phyloP scores from a whole-genome alignment of 1,140 invertebrate genomes.

The Drosophila nannoptera region DNA sequence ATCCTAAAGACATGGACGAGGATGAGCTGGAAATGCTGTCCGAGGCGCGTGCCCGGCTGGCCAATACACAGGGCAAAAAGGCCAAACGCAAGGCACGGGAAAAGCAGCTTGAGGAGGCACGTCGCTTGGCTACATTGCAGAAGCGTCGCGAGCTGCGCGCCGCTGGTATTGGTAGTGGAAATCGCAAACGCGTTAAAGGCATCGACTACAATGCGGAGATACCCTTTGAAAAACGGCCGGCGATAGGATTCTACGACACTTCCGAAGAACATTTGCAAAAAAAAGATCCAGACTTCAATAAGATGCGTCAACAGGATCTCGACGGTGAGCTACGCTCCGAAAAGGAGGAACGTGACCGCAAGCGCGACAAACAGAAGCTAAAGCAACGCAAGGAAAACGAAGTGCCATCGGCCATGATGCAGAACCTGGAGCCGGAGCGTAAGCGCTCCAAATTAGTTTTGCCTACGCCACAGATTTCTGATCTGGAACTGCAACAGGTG shows the following conservation, averaged over 20 bases:
- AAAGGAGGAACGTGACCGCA: constrained; percentile 92
- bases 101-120: constrained; percentile 98
- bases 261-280: constrained; percentile 93
- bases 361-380: constrained; percentile 94
- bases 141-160: constrained; percentile 97
- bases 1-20: constrained; percentile 99
- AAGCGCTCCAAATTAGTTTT: constrained; percentile 98
- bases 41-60: constrained; percentile 97
- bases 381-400: constrained; percentile 98
- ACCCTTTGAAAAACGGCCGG: constrained; percentile 96
- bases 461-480: constrained; percentile 97
- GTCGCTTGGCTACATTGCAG: constrained; percentile 96
- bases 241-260: constrained; percentile 96
- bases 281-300: constrained; percentile 92
- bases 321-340: constrained; percentile 94
- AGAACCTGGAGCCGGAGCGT: constrained; percentile 92
- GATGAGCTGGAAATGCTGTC: constrained; percentile 99
- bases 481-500: constrained; percentile 93
- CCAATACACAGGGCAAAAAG: constrained; percentile 99
- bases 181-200: constrained; percentile 80
- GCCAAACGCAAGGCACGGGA: constrained; percentile 99
- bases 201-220: constrained; percentile 99
- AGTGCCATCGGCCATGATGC: constrained; percentile 93
- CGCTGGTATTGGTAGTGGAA: constrained; percentile 90
- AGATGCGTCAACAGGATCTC: constrained; percentile 93